Evolutionary conservation across 2,113 vertebrate species (phyloP).

Genomic region (Blennius ocellaris): DNA sequence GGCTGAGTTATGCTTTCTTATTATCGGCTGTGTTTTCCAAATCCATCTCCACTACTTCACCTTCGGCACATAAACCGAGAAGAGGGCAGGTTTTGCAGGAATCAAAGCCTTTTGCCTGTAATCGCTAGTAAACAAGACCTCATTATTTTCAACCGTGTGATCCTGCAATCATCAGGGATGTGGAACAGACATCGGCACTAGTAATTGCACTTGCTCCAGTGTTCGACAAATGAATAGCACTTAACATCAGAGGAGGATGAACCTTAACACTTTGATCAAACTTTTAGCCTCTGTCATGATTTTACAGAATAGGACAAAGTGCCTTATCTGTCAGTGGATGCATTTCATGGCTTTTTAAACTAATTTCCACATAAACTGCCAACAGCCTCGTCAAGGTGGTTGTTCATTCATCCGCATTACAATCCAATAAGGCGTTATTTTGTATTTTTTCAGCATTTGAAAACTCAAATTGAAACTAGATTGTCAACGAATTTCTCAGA

Average conservation of each 20-base stretch:
- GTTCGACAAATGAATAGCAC: conserved; percentile 40
- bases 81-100: conserved; percentile 51
- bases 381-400: neutral
- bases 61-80: conserved; percentile 51
- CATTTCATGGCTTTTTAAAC: neutral
- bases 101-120: conserved; percentile 61
- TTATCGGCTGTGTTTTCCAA: conserved; percentile 54
- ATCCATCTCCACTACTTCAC: conserved; percentile 52
- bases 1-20: conserved; percentile 36
- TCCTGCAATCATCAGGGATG: conserved; percentile 60
- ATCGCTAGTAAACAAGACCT: conserved; percentile 66
- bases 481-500: conserved; percentile 17
- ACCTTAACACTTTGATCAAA: conserved; percentile 15
- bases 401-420: conserved; percentile 28
- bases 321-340: neutral
- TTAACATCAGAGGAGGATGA: conserved; percentile 22
- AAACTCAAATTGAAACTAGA: conserved; percentile 6
- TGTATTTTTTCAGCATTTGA: conserved; percentile 1
- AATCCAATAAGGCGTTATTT: too few relatives aligned
- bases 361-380: neutral
- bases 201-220: conserved; percentile 53
- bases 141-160: conserved; percentile 70
- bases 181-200: conserved; percentile 51
- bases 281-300: conserved; percentile 20
- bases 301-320: conserved; percentile 1